These are phyloP conservation scores for Euphydryas editha DNA, from an alignment of 2,888 invertebrate genomes.

Conservation along the genomic window DNA sequence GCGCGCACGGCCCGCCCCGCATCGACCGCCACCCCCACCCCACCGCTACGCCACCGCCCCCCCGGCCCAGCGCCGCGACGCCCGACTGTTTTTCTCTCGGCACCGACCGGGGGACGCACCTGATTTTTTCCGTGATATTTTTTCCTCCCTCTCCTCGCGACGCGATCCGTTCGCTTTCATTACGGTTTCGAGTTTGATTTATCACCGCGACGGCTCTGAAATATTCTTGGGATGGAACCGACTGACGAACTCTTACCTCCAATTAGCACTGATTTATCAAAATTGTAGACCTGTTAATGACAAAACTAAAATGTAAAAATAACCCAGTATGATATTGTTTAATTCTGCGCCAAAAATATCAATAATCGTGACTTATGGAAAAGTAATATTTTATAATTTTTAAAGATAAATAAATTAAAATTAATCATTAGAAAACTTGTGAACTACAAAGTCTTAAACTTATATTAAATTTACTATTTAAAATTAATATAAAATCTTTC, in stretches of 20 bases:
- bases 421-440: background rate
- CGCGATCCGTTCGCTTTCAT: slow-evolving; percentile 84
- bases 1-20: slow-evolving; percentile 67
- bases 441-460: too few species aligned
- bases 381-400: slow-evolving; percentile 3
- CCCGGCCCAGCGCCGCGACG: slow-evolving; percentile 56
- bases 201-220: slow-evolving; percentile 81
- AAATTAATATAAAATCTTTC: slow-evolving; percentile 1
- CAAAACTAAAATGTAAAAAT: slow-evolving; percentile 16
- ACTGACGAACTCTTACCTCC: slow-evolving; percentile 79
- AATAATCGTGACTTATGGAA: background rate
- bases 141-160: slow-evolving; percentile 82
- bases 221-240: slow-evolving; percentile 79
- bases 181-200: slow-evolving; percentile 84
- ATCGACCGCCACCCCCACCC: slow-evolving; percentile 71
- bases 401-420: background rate
- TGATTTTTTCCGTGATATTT: slow-evolving; percentile 84
- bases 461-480: too few species aligned
- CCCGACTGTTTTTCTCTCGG: slow-evolving; percentile 81
- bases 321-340: background rate
- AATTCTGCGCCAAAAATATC: background rate
- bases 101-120: slow-evolving; percentile 82
- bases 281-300: slow-evolving; percentile 49
- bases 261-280: slow-evolving; percentile 79
- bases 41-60: slow-evolving; percentile 71